Evolutionary conservation across 2,888 invertebrate species (phyloP).

Genomic region (Macrosiphum euphorbiae): DNA sequence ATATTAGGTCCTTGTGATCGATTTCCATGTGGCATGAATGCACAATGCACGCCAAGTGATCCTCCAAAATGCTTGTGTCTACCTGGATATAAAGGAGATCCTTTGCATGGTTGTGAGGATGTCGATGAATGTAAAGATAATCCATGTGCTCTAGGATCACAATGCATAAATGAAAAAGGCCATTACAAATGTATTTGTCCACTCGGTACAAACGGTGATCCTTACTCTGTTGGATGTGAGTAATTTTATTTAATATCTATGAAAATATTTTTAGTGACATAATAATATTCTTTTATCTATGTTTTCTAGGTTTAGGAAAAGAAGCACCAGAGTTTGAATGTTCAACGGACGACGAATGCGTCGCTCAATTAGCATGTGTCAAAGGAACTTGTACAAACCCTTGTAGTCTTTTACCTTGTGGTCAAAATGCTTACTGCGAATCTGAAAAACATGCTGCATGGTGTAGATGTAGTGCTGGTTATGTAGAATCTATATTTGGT

Average conservation of each 20-base stretch:
- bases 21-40: constrained; percentile 90
- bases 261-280: background rate
- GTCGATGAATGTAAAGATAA: constrained; percentile 87
- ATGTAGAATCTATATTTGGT: constrained; percentile 81
- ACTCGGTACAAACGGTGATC: constrained; percentile 85
- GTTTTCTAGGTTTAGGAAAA: constrained; percentile 71
- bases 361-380: constrained; percentile 83
- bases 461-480: constrained; percentile 90
- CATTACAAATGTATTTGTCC: constrained; percentile 89
- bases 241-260: background rate
- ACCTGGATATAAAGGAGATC: constrained; percentile 88
- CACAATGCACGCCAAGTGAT: constrained; percentile 89
- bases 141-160: constrained; percentile 90
- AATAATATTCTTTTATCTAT: constrained; percentile 27
- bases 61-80: constrained; percentile 91
- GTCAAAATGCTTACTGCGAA: constrained; percentile 88
- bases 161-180: constrained; percentile 88
- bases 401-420: constrained; percentile 83
- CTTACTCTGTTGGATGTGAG: constrained; percentile 86
- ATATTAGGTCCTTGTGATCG: constrained; percentile 83
- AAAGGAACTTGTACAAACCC: constrained; percentile 86
- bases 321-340: constrained; percentile 78
- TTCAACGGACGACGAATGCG: constrained; percentile 81
- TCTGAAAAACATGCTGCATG: constrained; percentile 86
- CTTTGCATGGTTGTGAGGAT: constrained; percentile 85